phyloP scores from a whole-genome alignment of 2,888 invertebrate species.

The Drosophila quasianomalipes region DNA sequence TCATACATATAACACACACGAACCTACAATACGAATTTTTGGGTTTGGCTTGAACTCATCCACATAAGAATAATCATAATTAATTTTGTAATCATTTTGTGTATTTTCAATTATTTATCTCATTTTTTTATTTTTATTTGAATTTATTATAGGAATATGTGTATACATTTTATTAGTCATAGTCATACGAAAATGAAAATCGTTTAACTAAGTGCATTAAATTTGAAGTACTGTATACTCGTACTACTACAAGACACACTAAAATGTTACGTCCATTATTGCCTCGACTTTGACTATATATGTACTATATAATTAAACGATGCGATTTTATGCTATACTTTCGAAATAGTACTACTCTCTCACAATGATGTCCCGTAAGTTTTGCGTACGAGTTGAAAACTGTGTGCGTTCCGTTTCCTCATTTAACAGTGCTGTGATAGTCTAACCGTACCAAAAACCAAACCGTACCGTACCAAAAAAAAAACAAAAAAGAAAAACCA shows the following conservation, averaged over 20 bases:
- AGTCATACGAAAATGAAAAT: conserved; percentile 44
- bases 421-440: conserved; percentile 81
- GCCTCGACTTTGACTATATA: conserved; percentile 42
- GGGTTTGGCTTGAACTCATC: conserved; percentile 43
- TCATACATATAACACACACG: conserved; percentile 11
- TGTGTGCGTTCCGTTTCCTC: conserved; percentile 63
- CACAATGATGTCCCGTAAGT: conserved; percentile 65
- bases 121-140: conserved; percentile 47
- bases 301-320: conserved; percentile 41
- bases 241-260: conserved; percentile 28
- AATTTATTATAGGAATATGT: conserved; percentile 84
- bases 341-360: conserved; percentile 39
- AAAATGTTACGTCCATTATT: conserved; percentile 70
- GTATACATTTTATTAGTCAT: conserved; percentile 84
- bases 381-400: conserved; percentile 70
- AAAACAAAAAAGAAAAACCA: neutral
- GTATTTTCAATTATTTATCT: conserved; percentile 21
- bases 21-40: conserved; percentile 37
- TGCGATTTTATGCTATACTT: conserved; percentile 58
- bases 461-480: conserved; percentile 36
- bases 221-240: conserved; percentile 60
- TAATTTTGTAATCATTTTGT: conserved; percentile 30
- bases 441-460: conserved; percentile 60
- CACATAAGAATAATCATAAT: conserved; percentile 40
- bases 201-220: conserved; percentile 69